phyloP scores from a whole-genome alignment of 2,797 vertebrate species.

The Cuniculus paca region DNA sequence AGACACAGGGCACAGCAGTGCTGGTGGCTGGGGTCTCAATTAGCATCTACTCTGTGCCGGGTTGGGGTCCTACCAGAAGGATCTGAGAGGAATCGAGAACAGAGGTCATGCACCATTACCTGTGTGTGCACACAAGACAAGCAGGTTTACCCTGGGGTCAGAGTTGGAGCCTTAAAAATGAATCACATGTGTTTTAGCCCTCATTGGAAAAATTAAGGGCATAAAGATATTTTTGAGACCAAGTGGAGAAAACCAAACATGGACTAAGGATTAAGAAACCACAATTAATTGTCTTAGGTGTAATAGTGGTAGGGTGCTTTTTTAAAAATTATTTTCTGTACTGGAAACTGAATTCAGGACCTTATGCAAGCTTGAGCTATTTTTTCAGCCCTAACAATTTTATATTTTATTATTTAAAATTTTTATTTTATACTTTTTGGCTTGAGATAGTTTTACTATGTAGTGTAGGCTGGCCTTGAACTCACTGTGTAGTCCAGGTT shows the following conservation, averaged over 20 bases:
- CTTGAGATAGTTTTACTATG: background rate
- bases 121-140: background rate
- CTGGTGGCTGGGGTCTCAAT: background rate
- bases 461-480: background rate
- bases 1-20: background rate
- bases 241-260: background rate
- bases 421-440: background rate
- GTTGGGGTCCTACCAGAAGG: background rate
- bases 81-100: background rate
- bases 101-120: background rate
- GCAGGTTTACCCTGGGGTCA: background rate
- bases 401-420: background rate
- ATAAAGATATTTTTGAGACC: constrained; percentile 31
- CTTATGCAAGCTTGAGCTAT: background rate
- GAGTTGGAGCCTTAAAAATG: constrained; percentile 37
- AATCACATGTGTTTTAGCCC: background rate
- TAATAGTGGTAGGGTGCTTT: background rate
- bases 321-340: background rate
- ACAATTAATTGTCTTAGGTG: constrained; percentile 22
- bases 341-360: background rate
- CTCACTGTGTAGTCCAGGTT: background rate
- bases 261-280: background rate
- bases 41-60: background rate
- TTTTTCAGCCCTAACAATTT: background rate
- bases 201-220: background rate